phyloP scores from a whole-genome alignment of 2,888 invertebrate species.

The Pachydiplax longipennis region DNA sequence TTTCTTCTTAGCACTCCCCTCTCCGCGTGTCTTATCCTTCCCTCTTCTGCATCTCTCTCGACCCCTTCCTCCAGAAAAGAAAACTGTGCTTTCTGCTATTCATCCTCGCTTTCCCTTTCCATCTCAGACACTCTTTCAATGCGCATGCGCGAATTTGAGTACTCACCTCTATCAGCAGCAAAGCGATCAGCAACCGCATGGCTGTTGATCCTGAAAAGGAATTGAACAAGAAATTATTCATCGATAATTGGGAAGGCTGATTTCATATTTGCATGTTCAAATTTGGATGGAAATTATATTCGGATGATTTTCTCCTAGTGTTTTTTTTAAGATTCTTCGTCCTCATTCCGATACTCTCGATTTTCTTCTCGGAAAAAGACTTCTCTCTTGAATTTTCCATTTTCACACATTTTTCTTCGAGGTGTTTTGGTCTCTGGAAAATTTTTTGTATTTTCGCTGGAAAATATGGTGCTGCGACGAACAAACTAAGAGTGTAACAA shows the following conservation, averaged over 20 bases:
- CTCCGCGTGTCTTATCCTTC: not conserved
- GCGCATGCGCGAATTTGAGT: not conserved
- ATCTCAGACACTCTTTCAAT: not conserved
- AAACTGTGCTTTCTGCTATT: too few species aligned
- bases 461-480: too few species aligned
- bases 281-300: not conserved
- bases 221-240: not conserved
- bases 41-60: not conserved
- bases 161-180: constrained; percentile 16
- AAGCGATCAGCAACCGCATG: constrained; percentile 34
- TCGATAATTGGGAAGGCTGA: not conserved
- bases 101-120: not conserved
- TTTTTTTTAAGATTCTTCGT: not conserved
- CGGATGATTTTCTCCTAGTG: too few species aligned
- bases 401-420: not conserved
- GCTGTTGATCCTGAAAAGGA: constrained; percentile 33
- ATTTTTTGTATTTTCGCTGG: too few species aligned
- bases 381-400: not conserved
- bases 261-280: not conserved
- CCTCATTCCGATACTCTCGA: not conserved
- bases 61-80: not conserved
- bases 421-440: too few species aligned
- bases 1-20: too few species aligned
- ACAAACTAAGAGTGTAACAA: too few species aligned
- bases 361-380: not conserved